phyloP scores from a whole-genome alignment of 2,797 vertebrate species.

The Tangara arthus region DNA sequence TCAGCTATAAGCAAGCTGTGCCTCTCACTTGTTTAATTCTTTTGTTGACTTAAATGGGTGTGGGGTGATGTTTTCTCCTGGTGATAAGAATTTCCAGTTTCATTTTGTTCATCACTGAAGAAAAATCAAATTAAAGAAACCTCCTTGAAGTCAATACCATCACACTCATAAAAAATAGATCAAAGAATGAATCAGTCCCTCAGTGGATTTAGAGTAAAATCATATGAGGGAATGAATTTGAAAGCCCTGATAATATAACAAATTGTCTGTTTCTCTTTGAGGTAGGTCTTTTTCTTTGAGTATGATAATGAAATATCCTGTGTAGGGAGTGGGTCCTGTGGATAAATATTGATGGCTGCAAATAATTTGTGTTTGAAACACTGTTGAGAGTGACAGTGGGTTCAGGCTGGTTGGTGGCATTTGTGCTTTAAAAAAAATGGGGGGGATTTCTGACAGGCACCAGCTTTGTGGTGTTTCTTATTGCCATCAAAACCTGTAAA shows the following conservation, averaged over 20 bases:
- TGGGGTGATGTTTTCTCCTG: background rate
- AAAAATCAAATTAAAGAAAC: constrained; percentile 5
- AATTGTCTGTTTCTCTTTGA: constrained; percentile 27
- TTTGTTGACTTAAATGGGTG: background rate
- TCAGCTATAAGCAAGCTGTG: background rate
- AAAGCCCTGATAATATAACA: constrained; percentile 42
- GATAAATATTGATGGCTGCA: background rate
- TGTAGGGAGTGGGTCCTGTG: background rate
- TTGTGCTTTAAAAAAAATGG: background rate
- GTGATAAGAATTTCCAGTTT: constrained; percentile 14
- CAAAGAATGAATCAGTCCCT: constrained; percentile 7
- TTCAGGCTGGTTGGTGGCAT: background rate
- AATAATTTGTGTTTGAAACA: background rate
- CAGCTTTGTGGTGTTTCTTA: background rate
- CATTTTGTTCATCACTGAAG: background rate
- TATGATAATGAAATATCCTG: background rate
- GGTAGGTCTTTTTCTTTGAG: background rate
- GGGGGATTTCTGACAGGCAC: background rate
- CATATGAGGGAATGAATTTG: constrained; percentile 15
- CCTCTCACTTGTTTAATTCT: background rate
- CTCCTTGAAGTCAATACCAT: background rate
- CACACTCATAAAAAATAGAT: constrained; percentile 21
- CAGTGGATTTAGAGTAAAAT: constrained; percentile 38
- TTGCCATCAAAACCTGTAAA: background rate
- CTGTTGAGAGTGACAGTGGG: background rate